These are phyloP conservation scores for Aethina tumida DNA, from an alignment of 1,140 invertebrate genomes.

Conservation along the genomic window DNA sequence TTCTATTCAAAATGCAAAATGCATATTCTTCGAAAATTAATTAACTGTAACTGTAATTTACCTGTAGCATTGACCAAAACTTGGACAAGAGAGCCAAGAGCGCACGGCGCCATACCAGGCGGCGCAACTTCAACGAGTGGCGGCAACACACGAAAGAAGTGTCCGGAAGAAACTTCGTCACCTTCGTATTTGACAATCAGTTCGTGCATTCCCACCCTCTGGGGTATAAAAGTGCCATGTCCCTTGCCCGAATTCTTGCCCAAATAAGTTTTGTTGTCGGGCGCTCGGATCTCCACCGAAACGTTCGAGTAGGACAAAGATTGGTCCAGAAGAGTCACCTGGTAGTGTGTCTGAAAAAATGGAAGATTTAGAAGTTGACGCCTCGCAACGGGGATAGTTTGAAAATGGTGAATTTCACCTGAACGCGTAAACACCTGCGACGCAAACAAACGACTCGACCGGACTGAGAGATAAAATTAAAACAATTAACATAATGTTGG, in stretches of 20 bases:
- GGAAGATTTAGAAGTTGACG: no score
- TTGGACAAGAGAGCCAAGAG: slow-evolving; percentile 88
- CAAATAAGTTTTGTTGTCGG: slow-evolving; percentile 52
- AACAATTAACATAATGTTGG: no score
- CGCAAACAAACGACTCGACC: no score
- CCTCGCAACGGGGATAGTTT: no score
- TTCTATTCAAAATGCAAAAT: no score
- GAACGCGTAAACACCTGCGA: no score
- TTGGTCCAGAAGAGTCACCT: slow-evolving; percentile 65
- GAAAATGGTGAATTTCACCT: no score
- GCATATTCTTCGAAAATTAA: no score
- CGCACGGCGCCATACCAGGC: slow-evolving; percentile 89
- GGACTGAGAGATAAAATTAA: no score
- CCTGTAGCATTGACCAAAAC: slow-evolving; percentile 84
- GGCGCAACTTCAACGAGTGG: slow-evolving; percentile 74
- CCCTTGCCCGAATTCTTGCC: slow-evolving; percentile 58
- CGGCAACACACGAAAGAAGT: slow-evolving; percentile 81
- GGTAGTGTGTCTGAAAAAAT: slow-evolving; percentile 64
- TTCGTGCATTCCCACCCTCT: slow-evolving; percentile 88
- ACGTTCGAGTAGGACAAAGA: slow-evolving; percentile 70
- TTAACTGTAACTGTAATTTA: slow-evolving; percentile 25
- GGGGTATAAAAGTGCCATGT: slow-evolving; percentile 75
- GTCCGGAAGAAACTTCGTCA: slow-evolving; percentile 41
- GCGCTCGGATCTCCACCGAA: slow-evolving; percentile 58
- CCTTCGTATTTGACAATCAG: slow-evolving; percentile 53